A percentile compares a stretch with the other conserved stretches of the same genome.
Evolutionary conservation across 1,140 invertebrate genomes (phyloP).

Genomic region (Panulirus ornatus): DNA sequence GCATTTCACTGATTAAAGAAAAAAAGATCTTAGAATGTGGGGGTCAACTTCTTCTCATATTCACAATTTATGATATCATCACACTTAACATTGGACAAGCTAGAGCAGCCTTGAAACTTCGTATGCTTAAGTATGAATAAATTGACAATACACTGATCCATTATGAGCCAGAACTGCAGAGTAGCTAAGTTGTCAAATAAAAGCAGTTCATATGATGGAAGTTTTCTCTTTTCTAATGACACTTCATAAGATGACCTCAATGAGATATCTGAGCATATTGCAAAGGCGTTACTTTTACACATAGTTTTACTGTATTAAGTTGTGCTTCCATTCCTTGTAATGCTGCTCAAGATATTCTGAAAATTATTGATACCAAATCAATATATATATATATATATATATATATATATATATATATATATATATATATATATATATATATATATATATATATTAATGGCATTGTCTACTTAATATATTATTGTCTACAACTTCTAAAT

Average conservation of each 20-base stretch:
- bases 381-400: too few species aligned
- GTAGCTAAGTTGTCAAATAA: not conserved
- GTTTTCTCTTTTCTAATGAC: not conserved
- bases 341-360: constrained; percentile 25
- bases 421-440: too few species aligned
- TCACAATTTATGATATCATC: not conserved
- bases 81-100: constrained; percentile 37
- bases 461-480: constrained; percentile 36
- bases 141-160: constrained; percentile 15
- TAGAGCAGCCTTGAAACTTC: constrained; percentile 30
- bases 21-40: too few species aligned
- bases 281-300: not conserved
- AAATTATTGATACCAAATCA: constrained; percentile 15
- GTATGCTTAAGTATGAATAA: constrained; percentile 25
- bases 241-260: constrained; percentile 2
- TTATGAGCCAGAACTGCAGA: constrained; percentile 11
- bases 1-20: not conserved
- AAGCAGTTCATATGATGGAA: constrained; percentile 30
- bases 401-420: too few species aligned
- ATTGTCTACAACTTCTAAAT: constrained; percentile 44
- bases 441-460: constrained; percentile 30
- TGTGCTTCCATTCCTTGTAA: constrained; percentile 39
- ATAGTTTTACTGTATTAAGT: constrained; percentile 26
- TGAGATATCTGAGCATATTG: constrained; percentile 15
- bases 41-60: constrained; percentile 4